Evolutionary conservation across 1,140 invertebrate species (phyloP).

Genomic region (Papilio machaon): DNA sequence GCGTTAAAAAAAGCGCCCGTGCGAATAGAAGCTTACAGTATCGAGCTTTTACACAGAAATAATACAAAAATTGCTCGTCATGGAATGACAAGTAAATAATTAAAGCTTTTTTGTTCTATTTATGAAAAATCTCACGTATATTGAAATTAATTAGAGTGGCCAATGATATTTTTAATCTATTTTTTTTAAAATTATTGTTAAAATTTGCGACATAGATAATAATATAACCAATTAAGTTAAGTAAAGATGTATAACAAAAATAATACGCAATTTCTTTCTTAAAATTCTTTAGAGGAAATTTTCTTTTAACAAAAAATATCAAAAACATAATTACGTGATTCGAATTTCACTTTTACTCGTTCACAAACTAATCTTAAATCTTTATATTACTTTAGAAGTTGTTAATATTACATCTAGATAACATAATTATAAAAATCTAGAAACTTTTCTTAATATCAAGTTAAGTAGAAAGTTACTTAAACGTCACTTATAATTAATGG

Average conservation of each 20-base stretch:
- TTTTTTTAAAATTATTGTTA: neutral
- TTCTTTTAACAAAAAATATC: no score
- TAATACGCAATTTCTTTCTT: neutral
- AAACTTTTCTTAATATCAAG: neutral
- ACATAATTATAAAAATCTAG: neutral
- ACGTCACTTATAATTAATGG: conserved; percentile 24
- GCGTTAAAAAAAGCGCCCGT: no score
- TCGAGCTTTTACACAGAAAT: conserved; percentile 7
- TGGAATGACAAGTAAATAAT: conserved; percentile 18
- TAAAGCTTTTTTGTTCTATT: neutral
- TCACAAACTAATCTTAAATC: neutral
- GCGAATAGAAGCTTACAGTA: neutral
- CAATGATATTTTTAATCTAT: neutral
- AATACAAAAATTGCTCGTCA: conserved; percentile 7
- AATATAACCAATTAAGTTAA: neutral
- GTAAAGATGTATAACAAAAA: neutral
- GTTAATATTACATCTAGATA: neutral
- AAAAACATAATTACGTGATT: neutral
- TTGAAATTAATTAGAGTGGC: neutral
- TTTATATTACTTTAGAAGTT: neutral
- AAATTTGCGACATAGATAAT: neutral
- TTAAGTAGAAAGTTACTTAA: conserved; percentile 5
- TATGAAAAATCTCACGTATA: neutral
- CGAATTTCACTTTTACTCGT: neutral
- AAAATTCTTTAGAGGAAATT: no score